Conservation (phyloP, 2,797 vertebrate genomes). For the Falco berigora region DNA sequence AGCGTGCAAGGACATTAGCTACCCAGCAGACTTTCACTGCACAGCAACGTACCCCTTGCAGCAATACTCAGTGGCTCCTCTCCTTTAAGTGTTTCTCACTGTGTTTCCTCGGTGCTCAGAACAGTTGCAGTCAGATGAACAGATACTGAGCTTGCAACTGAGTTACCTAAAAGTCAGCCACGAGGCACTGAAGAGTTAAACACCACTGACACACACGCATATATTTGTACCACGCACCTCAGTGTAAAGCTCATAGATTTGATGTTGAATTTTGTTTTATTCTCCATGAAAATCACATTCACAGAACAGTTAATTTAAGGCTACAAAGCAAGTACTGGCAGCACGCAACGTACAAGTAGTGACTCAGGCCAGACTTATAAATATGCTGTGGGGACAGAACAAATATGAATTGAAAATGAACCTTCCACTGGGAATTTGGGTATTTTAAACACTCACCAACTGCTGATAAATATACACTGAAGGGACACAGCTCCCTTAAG, state of each 20-base stretch:
- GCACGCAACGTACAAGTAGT: neutral
- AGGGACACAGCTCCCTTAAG: neutral
- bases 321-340: neutral
- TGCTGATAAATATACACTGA: neutral
- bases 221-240: neutral
- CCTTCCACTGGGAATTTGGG: neutral
- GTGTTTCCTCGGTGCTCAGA: neutral
- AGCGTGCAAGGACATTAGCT: neutral
- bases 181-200: neutral
- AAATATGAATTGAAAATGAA: neutral
- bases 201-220: neutral
- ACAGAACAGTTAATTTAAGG: neutral
- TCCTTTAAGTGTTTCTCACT: neutral
- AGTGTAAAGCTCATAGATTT: neutral
- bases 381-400: neutral
- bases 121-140: neutral
- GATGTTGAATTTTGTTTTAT: neutral
- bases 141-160: neutral
- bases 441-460: neutral
- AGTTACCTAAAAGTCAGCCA: neutral
- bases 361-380: neutral
- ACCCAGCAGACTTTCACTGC: neutral
- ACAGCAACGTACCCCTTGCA: fast-evolving
- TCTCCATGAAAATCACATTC: neutral
- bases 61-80: neutral